These are phyloP conservation scores for Amphimedon queenslandica DNA, from an alignment of 37 sponge, comb jelly and placozoan genomes.

Conservation along the genomic window DNA sequence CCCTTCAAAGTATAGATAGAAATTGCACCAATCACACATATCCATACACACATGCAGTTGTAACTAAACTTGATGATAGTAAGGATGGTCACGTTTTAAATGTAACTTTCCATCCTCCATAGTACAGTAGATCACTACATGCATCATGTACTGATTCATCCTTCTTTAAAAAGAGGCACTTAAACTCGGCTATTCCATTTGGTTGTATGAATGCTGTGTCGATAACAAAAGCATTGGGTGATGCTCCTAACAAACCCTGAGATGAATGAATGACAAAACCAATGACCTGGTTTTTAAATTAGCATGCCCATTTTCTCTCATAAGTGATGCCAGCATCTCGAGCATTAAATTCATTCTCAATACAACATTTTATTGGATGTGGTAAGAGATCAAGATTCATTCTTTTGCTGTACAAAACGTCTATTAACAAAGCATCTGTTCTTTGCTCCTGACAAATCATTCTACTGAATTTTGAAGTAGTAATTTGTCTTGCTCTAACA, in stretches of 20 bases:
- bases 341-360: conserved; percentile 21
- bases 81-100: conserved; percentile 17
- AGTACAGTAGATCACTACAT: conserved; percentile 15
- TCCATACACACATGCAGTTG: conserved; percentile 24
- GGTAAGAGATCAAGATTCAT: too few species aligned
- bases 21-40: conserved; percentile 24
- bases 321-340: neutral
- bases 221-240: conserved; percentile 44
- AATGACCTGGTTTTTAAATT: conserved; percentile 3
- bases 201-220: conserved; percentile 2
- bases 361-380: conserved; percentile 11
- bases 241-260: conserved; percentile 45
- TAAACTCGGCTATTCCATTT: conserved; percentile 42
- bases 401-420: too few species aligned
- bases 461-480: too few species aligned
- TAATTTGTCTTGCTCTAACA: too few species aligned
- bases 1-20: conserved; percentile 23
- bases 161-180: conserved; percentile 38
- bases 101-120: neutral
- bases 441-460: too few species aligned
- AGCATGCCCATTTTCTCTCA: conserved; percentile 10
- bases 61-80: conserved; percentile 36
- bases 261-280: conserved; percentile 36
- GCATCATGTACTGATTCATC: conserved; percentile 24
- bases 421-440: too few species aligned